Percentiles rank a stretch among this genome's conserved stretches.
Evolutionary conservation across 2,797 vertebrate genomes (phyloP).

Genomic region (Microctenopoma steveboyesi): DNA sequence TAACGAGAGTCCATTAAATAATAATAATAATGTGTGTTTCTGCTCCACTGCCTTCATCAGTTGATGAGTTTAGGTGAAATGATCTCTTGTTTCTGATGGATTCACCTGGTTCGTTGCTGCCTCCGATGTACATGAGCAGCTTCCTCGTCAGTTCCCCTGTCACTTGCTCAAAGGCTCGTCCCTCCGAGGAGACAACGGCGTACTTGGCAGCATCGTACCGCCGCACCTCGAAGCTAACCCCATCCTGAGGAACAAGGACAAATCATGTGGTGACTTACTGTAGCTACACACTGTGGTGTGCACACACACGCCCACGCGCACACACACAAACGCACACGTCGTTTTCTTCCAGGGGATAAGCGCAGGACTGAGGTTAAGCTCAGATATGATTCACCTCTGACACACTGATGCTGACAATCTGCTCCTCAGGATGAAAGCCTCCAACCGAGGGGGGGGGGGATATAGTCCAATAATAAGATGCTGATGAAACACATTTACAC

Average conservation of each 20-base stretch:
- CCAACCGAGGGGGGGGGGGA: conserved; percentile 4
- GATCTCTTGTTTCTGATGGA: not conserved
- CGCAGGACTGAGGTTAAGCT: conserved; percentile 27
- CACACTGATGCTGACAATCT: conserved; percentile 62
- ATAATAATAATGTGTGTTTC: not conserved
- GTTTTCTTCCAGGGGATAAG: conserved; percentile 16
- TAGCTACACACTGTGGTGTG: not conserved
- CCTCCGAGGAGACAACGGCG: conserved; percentile 84
- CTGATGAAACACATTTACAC: conserved; percentile 57
- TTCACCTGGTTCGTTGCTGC: conserved; percentile 90
- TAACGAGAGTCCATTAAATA: not conserved
- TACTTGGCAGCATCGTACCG: conserved; percentile 86
- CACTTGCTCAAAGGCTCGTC: conserved; percentile 90
- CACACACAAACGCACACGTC: conserved; percentile 19
- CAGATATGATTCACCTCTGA: conserved; percentile 71
- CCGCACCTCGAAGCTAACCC: conserved; percentile 89
- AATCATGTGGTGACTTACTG: not conserved
- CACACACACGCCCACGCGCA: not conserved
- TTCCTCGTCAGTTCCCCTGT: conserved; percentile 88
- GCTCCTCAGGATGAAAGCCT: conserved; percentile 46
- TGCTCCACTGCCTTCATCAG: not conserved
- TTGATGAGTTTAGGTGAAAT: too few species aligned
- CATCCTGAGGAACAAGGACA: conserved; percentile 77
- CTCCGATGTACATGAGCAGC: conserved; percentile 91
- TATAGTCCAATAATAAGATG: conserved; percentile 30